These are phyloP conservation scores for Pycnonotus jocosus DNA, from an alignment of 2,113 vertebrate species.

Conservation along the genomic window DNA sequence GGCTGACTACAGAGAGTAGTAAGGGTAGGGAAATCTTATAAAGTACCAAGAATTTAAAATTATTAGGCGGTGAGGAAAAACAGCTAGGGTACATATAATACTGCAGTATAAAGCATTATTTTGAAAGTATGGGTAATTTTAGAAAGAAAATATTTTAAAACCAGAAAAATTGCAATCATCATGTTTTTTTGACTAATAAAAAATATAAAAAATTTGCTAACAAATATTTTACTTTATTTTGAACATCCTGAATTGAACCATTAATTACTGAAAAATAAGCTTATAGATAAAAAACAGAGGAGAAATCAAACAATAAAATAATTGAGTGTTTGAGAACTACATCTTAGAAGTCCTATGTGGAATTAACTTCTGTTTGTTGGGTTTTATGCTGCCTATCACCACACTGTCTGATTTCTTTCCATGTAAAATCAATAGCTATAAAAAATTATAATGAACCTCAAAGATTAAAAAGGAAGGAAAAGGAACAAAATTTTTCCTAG, in stretches of 20 bases:
- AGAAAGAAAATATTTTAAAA: not conserved
- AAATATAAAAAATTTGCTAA: not conserved
- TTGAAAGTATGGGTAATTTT: not conserved
- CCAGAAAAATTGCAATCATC: not conserved
- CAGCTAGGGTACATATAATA: not conserved
- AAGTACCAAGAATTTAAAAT: not conserved
- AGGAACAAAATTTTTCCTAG: not conserved
- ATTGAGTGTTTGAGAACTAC: not conserved
- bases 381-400: not conserved
- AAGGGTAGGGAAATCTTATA: not conserved
- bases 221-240: not conserved
- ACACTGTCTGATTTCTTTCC: not conserved
- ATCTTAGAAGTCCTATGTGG: not conserved
- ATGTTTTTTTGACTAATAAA: not conserved
- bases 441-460: not conserved
- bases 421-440: not conserved
- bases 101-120: not conserved
- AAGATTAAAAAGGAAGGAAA: not conserved
- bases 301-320: not conserved
- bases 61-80: not conserved
- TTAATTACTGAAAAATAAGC: not conserved
- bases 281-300: not conserved
- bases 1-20: not conserved
- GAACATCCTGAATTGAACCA: not conserved
- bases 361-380: not conserved